Base-by-base conservation (phyloP, 2,888 invertebrate species). In the Campopleginae sp. region DNA sequence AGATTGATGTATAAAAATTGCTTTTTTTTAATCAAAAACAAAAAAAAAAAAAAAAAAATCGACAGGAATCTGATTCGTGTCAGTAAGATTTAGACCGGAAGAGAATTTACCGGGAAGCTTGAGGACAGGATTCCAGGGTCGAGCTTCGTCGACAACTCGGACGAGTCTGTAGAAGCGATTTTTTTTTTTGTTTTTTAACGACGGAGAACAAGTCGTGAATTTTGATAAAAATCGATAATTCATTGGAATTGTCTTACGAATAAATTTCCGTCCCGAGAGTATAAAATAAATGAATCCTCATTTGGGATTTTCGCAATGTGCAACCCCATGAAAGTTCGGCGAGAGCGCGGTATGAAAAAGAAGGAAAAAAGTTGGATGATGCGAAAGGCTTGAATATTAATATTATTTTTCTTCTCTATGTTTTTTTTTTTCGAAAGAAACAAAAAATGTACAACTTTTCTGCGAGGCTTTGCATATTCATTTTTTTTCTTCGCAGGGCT, bases 401-500 rank as follows among this genome's bases (percentile, higher is more conserved):
- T 90, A 89, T 90, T 90, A 87, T 72, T 23, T 42, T 42, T 66
- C 19, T 44, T 38, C 42, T 42, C 7, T 38, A 42, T 51, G 8
- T 51, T 51, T 51, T 7, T 10, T 58, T 27, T 12, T 61, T 84
- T 65, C 51, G 88, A 89, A 88, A 91, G 90, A 90, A 90, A n/a
- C n/a, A n/a, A 91, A 91, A 91, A 88, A 87, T 87, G 85, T 87
- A 72, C 77, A 85, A 78, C 48, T 19, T 27, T 66, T 23, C 66
- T 58, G 42, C 68, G 63, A 86, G 80, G 83, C 87, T 84, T 89
- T 91, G 91, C 91, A 92, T 92, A 92, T 92, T 92, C 91, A 92
- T 92, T 91, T 92, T 91, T 92, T 91, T 88, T 86, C 86, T 86
- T 72, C 80, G 80, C 71, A 38, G 54, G 84, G 76, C 80, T 66